These are phyloP conservation scores for Macaria liturata DNA, from an alignment of 2,888 invertebrate genomes.

Conservation along the genomic window DNA sequence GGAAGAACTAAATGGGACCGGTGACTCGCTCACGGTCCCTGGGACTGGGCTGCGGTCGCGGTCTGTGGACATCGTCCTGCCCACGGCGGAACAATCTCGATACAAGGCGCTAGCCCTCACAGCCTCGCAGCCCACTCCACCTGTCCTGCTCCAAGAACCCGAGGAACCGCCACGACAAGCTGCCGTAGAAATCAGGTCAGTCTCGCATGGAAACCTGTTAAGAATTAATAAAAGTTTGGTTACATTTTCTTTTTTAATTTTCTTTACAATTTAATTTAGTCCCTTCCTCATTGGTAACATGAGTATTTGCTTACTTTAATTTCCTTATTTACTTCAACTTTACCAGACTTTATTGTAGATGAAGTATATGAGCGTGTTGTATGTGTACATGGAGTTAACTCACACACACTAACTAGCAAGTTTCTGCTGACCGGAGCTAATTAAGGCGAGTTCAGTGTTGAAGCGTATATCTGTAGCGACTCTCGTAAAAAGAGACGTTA, in stretches of 20 bases:
- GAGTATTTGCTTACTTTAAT: too few relatives aligned
- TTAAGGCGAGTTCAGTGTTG: conserved; percentile 15
- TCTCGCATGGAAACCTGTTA: conserved; percentile 32
- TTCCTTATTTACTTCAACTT: too few relatives aligned
- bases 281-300: too few relatives aligned
- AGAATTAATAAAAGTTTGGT: conserved; percentile 35
- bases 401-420: neutral
- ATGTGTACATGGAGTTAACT: neutral
- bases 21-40: conserved; percentile 87
- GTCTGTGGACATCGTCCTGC: conserved; percentile 94
- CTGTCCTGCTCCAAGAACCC: conserved; percentile 45
- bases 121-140: conserved; percentile 69
- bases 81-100: conserved; percentile 92
- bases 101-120: conserved; percentile 92
- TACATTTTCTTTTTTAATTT: conserved; percentile 34
- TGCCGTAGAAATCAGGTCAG: conserved; percentile 64
- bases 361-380: too few relatives aligned
- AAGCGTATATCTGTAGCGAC: conserved; percentile 25
- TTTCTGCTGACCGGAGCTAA: conserved; percentile 16
- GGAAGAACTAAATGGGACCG: conserved; percentile 86
- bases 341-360: too few relatives aligned
- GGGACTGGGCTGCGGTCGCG: conserved; percentile 89
- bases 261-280: conserved; percentile 2
- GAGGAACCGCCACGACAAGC: conserved; percentile 47
- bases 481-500: conserved; percentile 37